Evolutionary conservation across 1,140 invertebrate species (phyloP).

Genomic region (Branchinecta lynchi): DNA sequence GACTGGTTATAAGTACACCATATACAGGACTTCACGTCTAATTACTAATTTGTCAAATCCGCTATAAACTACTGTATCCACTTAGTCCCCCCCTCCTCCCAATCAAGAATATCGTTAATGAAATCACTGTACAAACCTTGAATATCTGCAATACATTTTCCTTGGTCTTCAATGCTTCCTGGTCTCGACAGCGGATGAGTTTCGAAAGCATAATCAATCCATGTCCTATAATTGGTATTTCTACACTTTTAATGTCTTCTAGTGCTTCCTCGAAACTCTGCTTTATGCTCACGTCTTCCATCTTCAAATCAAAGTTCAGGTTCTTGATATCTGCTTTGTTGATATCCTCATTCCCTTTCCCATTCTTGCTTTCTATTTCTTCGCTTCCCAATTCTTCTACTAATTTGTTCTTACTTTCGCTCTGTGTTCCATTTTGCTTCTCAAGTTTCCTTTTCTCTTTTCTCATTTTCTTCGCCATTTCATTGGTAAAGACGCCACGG

Average conservation of each 20-base stretch:
- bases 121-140: neutral
- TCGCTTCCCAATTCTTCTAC: neutral
- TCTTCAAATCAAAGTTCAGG: neutral
- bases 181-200: neutral
- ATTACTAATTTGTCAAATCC: too few species aligned
- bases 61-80: too few species aligned
- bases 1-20: too few species aligned
- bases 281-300: neutral
- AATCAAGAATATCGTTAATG: too few species aligned
- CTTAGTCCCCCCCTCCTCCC: too few species aligned
- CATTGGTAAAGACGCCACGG: neutral
- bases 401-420: neutral
- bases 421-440: neutral
- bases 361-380: neutral
- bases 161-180: neutral
- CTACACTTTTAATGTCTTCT: neutral
- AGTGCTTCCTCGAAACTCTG: neutral
- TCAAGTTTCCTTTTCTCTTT: neutral
- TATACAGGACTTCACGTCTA: too few species aligned
- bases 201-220: neutral
- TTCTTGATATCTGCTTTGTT: neutral
- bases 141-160: neutral
- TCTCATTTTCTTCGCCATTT: conserved; percentile 1
- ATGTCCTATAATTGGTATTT: neutral
- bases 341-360: neutral